Evolutionary conservation across 2,797 vertebrate genomes (phyloP).

Genomic region (Pangasius sanitwongsei): DNA sequence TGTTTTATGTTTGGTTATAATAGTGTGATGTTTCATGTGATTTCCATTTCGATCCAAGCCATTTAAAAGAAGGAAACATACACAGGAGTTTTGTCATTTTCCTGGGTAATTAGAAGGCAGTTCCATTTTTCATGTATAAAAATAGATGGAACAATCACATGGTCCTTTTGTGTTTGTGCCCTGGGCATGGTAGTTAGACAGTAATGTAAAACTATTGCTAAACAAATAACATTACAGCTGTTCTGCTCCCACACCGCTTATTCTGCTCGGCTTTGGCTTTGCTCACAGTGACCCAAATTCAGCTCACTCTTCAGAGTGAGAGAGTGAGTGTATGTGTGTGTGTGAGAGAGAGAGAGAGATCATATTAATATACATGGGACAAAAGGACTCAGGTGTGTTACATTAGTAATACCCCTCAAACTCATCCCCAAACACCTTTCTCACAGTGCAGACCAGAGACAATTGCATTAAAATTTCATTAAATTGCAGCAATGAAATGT

Average conservation of each 20-base stretch:
- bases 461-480: not conserved
- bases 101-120: no score
- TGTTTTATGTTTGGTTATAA: not conserved
- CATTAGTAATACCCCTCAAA: not conserved
- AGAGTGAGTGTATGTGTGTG: not conserved
- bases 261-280: not conserved
- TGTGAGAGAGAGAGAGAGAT: not conserved
- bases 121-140: not conserved
- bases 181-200: not conserved
- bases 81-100: not conserved
- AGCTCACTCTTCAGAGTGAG: not conserved
- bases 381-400: constrained; percentile 22
- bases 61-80: no score
- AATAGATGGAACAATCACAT: not conserved
- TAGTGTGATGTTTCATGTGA: not conserved
- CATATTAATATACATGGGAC: not conserved
- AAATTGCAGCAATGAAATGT: constrained; percentile 1
- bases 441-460: not conserved
- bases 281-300: not conserved
- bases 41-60: not conserved
- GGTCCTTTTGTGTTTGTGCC: not conserved
- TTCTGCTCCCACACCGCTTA: not conserved
- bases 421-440: constrained; percentile 3
- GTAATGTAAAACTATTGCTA: constrained; percentile 16
- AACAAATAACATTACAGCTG: constrained; percentile 16